Evolutionary conservation across 2,113 vertebrate genomes (phyloP).

Genomic region (Myanophis thanlyinensis): DNA sequence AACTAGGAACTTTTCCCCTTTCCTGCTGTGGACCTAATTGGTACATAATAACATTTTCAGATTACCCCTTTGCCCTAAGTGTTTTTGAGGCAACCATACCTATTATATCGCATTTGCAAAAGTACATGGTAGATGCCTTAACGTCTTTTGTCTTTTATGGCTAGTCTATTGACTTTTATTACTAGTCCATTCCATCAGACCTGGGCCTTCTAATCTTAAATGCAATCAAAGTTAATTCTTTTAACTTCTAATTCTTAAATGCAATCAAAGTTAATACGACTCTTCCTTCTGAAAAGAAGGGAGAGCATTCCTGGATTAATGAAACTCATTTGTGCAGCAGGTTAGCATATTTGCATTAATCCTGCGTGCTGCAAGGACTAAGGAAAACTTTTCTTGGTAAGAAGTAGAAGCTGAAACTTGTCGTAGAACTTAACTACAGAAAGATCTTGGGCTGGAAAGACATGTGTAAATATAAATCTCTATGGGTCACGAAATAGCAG

Average conservation of each 20-base stretch:
- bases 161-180: background rate
- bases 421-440: background rate
- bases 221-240: slow-evolving; percentile 10
- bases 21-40: slow-evolving; percentile 6
- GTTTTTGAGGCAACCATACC: background rate
- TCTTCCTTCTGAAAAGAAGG: background rate
- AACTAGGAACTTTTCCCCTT: background rate
- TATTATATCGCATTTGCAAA: background rate
- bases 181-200: background rate
- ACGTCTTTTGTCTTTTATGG: background rate
- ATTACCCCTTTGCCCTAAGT: background rate
- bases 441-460: background rate
- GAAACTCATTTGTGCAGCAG: background rate
- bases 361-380: background rate
- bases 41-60: background rate
- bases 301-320: background rate
- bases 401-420: background rate
- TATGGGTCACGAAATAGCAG: background rate
- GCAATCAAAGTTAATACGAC: slow-evolving; percentile 1
- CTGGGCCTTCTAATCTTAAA: background rate
- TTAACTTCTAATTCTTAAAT: slow-evolving; percentile 5
- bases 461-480: background rate
- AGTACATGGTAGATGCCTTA: background rate
- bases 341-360: slow-evolving; percentile 14
- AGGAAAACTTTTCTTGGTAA: background rate